A percentile compares a stretch with the other conserved stretches of the same genome.
Evolutionary conservation across 2,888 invertebrate species (phyloP).

Genomic region (Rhamnusium bicolor): DNA sequence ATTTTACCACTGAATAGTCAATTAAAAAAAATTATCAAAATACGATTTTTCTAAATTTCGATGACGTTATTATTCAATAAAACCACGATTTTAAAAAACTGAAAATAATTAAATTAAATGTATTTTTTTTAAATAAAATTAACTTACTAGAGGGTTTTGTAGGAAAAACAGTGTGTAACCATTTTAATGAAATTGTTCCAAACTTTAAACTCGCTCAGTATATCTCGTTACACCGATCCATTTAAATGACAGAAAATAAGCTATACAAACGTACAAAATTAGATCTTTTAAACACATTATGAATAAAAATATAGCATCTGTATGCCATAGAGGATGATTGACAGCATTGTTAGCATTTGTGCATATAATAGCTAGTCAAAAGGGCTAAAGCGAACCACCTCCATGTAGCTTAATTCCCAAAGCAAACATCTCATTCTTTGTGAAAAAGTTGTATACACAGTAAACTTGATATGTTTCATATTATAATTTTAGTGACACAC

Average conservation of each 20-base stretch:
- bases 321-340: constrained; percentile 35
- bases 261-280: constrained; percentile 33
- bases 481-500: constrained; percentile 31
- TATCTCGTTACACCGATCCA: no score
- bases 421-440: constrained; percentile 43
- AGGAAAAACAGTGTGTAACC: no score
- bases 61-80: no score
- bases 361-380: constrained; percentile 28
- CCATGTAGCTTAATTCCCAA: constrained; percentile 39
- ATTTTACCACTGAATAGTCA: no score
- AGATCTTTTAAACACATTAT: constrained; percentile 35
- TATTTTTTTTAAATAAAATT: no score
- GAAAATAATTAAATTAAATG: no score
- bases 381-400: constrained; percentile 32
- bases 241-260: constrained; percentile 11
- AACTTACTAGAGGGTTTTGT: no score
- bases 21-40: no score
- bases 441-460: constrained; percentile 37
- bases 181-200: no score
- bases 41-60: no score
- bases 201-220: no score
- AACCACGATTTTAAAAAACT: no score
- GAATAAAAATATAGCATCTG: constrained; percentile 32
- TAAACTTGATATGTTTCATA: constrained; percentile 25
- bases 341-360: constrained; percentile 39